Percentiles rank a stretch among this genome's conserved stretches.
phyloP scores from a whole-genome alignment of 2,797 vertebrate genomes.

The Petrocephalus schoutedeni region DNA sequence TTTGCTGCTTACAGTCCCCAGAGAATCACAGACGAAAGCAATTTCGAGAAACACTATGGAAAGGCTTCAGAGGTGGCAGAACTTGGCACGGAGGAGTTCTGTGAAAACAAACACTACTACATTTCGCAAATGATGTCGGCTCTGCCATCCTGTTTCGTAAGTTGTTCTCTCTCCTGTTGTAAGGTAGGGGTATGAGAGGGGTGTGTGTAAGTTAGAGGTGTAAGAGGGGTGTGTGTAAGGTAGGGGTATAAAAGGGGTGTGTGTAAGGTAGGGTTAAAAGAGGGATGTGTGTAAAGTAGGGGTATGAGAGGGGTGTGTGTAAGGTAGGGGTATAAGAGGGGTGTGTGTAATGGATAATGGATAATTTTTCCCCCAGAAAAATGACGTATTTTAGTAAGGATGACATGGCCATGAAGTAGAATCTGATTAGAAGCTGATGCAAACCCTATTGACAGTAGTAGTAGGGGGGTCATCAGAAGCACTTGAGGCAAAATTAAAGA shows the following conservation, averaged over 20 bases:
- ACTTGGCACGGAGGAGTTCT: neutral
- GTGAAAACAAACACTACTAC: neutral
- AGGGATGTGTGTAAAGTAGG: too few species aligned
- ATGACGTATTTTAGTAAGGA: too few species aligned
- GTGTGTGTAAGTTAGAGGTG: too few species aligned
- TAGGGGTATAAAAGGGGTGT: too few species aligned
- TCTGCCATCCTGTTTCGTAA: neutral
- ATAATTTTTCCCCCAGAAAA: neutral
- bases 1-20: neutral
- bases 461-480: neutral
- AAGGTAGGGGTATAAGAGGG: neutral
- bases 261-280: too few species aligned
- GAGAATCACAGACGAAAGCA: slow-evolving; percentile 1
- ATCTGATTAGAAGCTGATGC: neutral
- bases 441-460: neutral
- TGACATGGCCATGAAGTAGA: neutral
- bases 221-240: too few species aligned
- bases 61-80: neutral
- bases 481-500: neutral
- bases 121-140: neutral
- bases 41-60: neutral
- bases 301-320: neutral
- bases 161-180: neutral
- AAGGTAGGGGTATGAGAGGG: neutral
- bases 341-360: too few species aligned